Conservation (phyloP, 2,888 invertebrate genomes). For the Agrochola litura region DNA sequence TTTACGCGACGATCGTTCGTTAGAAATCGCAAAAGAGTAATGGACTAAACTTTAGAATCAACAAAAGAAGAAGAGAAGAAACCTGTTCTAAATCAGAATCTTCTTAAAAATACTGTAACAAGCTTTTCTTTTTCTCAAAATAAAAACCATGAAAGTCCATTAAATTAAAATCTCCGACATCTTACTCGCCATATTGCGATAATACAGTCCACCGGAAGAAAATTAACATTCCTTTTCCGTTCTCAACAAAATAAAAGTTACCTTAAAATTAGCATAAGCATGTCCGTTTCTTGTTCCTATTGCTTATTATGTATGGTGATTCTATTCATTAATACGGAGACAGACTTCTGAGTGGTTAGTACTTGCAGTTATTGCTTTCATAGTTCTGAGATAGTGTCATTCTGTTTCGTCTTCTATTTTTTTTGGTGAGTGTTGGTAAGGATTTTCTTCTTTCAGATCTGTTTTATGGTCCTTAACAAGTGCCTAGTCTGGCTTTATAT, state of each 20-base stretch:
- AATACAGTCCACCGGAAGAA: slow-evolving; percentile 62
- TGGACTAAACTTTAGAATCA: neutral
- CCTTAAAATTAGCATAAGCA: slow-evolving; percentile 64
- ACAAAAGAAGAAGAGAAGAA: neutral
- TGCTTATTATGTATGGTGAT: slow-evolving; percentile 60
- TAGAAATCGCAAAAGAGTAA: neutral
- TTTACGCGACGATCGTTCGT: neutral
- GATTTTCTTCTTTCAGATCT: neutral
- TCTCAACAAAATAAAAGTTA: slow-evolving; percentile 65
- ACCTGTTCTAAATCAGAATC: neutral
- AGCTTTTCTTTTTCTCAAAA: slow-evolving; percentile 37
- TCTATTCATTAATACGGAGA: slow-evolving; percentile 56
- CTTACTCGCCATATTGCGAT: slow-evolving; percentile 57
- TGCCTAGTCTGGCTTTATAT: neutral
- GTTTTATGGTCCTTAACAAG: neutral
- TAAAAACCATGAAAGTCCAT: slow-evolving; percentile 42
- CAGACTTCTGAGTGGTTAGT: slow-evolving; percentile 41
- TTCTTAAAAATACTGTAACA: neutral
- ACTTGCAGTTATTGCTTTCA: slow-evolving; percentile 37
- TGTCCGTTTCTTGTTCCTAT: slow-evolving; percentile 55
- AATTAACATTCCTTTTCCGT: slow-evolving; percentile 66
- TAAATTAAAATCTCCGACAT: slow-evolving; percentile 58
- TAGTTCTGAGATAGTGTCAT: slow-evolving; percentile 22
- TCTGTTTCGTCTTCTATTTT: slow-evolving; percentile 5
- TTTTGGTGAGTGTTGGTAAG: neutral